Percentiles rank a stretch among this genome's conserved stretches.
Evolutionary conservation across 2,888 invertebrate genomes (phyloP).

Genomic region (Girardia tigrina): DNA sequence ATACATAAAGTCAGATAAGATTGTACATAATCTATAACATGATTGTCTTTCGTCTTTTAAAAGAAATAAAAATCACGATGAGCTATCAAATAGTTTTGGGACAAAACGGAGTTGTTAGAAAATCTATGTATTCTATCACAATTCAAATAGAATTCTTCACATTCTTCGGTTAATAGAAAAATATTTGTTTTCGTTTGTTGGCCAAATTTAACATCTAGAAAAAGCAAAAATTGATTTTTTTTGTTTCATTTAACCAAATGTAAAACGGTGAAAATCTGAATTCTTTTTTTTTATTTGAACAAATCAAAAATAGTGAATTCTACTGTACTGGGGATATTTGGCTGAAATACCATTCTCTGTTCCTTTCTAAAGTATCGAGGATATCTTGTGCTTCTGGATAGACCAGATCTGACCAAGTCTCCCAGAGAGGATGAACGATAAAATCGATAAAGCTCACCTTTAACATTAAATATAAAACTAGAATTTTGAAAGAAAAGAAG

Average conservation of each 20-base stretch:
- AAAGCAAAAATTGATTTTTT: too few relatives aligned
- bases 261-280: too few relatives aligned
- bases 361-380: conserved; percentile 88
- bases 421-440: conserved; percentile 97
- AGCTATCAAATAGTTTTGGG: conserved; percentile 17
- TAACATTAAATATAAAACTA: background rate
- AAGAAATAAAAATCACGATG: conserved; percentile 13
- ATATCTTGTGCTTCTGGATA: conserved; percentile 97
- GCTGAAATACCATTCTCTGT: conserved; percentile 82
- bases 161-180: conserved; percentile 16
- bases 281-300: too few relatives aligned
- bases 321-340: conserved; percentile 39
- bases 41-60: background rate
- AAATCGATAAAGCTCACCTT: conserved; percentile 98
- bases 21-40: background rate
- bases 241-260: too few relatives aligned
- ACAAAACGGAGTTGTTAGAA: background rate
- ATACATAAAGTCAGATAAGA: background rate
- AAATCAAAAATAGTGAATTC: too few relatives aligned
- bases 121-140: conserved; percentile 8
- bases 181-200: background rate
- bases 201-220: background rate
- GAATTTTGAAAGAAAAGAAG: background rate
- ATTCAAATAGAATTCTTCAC: background rate
- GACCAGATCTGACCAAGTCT: conserved; percentile 97